phyloP scores from a whole-genome alignment of 2,797 vertebrate species.

The Tauraco hartlaubi region DNA sequence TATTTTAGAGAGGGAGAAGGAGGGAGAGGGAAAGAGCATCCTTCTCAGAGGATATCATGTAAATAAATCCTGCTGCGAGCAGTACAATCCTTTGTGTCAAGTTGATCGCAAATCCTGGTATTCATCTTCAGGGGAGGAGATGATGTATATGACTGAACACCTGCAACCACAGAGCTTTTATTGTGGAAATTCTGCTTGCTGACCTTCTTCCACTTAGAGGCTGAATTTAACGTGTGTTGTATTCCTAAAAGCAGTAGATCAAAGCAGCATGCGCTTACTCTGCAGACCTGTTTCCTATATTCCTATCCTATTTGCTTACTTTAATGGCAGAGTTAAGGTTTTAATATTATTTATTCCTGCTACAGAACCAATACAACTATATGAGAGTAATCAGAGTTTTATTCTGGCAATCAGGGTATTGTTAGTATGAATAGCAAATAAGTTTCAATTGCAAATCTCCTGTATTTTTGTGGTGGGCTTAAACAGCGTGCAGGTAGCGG shows the following conservation, averaged over 20 bases:
- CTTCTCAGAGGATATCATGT: constrained; percentile 83
- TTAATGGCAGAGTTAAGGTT: constrained; percentile 25
- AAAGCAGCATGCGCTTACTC: constrained; percentile 24
- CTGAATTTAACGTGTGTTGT: constrained; percentile 40
- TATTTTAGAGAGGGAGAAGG: not conserved
- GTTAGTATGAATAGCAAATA: not conserved
- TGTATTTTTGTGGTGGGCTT: not conserved
- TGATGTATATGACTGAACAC: constrained; percentile 85
- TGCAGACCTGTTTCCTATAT: not conserved
- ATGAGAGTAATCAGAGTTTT: not conserved
- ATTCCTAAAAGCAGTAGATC: constrained; percentile 50
- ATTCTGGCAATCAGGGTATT: not conserved
- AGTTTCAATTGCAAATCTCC: not conserved
- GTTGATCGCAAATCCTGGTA: constrained; percentile 87
- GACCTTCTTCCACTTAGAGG: constrained; percentile 50
- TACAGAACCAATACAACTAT: not conserved
- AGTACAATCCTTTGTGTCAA: constrained; percentile 90
- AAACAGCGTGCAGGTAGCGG: not conserved
- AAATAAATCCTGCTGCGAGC: constrained; percentile 86
- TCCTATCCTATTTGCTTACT: constrained; percentile 8
- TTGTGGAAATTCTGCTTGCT: constrained; percentile 64
- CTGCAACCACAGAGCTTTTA: constrained; percentile 81
- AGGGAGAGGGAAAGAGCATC: not conserved
- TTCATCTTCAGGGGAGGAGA: constrained; percentile 84
- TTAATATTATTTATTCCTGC: constrained; percentile 31